Conservation (phyloP, 2,888 invertebrate genomes). For the Phragmatobia fuliginosa region DNA sequence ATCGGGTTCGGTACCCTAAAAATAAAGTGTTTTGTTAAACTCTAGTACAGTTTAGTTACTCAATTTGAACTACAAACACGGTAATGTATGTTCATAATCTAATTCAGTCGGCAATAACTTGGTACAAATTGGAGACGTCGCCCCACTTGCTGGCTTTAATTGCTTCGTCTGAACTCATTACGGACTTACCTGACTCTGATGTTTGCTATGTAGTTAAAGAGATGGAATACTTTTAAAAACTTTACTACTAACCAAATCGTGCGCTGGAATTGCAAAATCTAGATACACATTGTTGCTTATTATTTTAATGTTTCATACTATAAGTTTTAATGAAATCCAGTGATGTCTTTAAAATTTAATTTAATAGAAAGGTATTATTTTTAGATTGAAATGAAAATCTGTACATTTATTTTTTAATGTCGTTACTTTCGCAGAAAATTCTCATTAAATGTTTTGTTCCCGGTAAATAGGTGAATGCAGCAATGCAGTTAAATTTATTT, state of each 20-base stretch:
- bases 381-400: no score
- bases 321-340: no score
- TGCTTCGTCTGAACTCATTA: slow-evolving; percentile 64
- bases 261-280: background rate
- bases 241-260: background rate
- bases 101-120: slow-evolving; percentile 53
- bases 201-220: slow-evolving; percentile 13
- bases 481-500: no score
- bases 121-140: slow-evolving; percentile 60
- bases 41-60: background rate
- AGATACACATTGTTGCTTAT: no score
- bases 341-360: no score
- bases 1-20: no score
- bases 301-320: no score
- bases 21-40: background rate
- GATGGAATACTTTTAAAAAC: background rate
- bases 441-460: no score
- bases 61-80: slow-evolving; percentile 16
- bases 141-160: slow-evolving; percentile 62
- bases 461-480: no score
- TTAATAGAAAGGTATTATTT: no score
- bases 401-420: no score
- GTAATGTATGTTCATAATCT: slow-evolving; percentile 43
- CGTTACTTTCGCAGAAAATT: no score
- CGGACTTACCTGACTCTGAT: slow-evolving; percentile 35